Percentiles rank a stretch among this genome's conserved stretches.
These are phyloP conservation scores for Phasianus colchicus DNA, from an alignment of 2,113 vertebrate genomes.

Conservation along the genomic window DNA sequence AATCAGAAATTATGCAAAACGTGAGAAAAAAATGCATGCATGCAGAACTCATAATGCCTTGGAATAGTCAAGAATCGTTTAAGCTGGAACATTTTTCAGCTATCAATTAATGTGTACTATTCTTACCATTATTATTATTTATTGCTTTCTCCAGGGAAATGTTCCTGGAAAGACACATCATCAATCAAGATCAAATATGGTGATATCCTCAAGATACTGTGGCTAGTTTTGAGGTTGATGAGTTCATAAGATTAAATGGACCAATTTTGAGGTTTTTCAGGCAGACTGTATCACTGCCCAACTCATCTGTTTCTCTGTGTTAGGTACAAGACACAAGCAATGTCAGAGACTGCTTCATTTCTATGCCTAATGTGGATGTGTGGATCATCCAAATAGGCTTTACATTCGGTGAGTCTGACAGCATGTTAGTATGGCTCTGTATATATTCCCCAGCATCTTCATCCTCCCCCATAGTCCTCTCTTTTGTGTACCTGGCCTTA, in stretches of 20 bases:
- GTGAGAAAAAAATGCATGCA: constrained; percentile 21
- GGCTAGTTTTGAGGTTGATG: not conserved
- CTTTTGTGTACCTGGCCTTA: not conserved
- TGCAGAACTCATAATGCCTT: constrained; percentile 1
- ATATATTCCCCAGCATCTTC: not conserved
- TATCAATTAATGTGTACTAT: not conserved
- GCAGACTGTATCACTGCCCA: not conserved
- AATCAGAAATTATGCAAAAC: constrained; percentile 52
- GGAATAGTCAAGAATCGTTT: constrained; percentile 2
- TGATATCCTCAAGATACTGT: not conserved
- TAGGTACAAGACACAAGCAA: not conserved
- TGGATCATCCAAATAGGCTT: not conserved
- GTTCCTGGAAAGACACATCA: not conserved
- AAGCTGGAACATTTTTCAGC: not conserved
- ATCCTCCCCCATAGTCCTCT: not conserved
- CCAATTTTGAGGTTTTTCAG: not conserved
- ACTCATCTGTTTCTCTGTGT: not conserved
- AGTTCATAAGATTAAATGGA: not conserved
- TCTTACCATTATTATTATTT: not conserved
- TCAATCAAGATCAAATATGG: not conserved
- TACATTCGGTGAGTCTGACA: not conserved
- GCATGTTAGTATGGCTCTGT: not conserved
- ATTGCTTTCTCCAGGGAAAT: not conserved
- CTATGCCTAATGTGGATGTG: not conserved
- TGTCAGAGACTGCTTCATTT: not conserved